A percentile compares a stretch with the other conserved stretches of the same genome.
Conservation (phyloP, 2,888 invertebrate species). For the Mythimna lalbum region DNA sequence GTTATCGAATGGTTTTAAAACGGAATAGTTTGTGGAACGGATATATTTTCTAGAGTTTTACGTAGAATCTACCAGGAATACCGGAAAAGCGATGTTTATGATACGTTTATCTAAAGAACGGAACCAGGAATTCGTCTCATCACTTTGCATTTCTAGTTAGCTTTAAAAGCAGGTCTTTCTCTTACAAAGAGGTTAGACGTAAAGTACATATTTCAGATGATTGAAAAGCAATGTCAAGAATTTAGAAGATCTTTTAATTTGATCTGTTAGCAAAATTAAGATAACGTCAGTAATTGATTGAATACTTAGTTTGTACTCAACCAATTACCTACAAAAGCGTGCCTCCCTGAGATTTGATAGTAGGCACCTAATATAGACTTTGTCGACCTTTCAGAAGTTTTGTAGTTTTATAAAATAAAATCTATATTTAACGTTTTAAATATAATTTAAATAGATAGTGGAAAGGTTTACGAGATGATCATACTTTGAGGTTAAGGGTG, state of each 20-base stretch:
- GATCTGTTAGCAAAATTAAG: background rate
- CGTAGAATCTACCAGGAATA: background rate
- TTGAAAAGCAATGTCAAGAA: background rate
- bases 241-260: background rate
- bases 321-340: background rate
- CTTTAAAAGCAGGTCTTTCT: background rate
- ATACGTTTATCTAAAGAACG: background rate
- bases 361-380: no score
- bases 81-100: constrained; percentile 14
- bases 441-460: background rate
- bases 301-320: background rate
- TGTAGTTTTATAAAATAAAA: background rate
- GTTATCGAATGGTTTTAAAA: constrained; percentile 32
- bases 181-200: background rate
- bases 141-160: constrained; percentile 1
- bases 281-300: no score
- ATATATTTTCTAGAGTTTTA: constrained; percentile 16
- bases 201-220: background rate
- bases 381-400: background rate
- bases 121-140: background rate
- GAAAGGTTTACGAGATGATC: no score
- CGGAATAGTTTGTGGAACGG: constrained; percentile 15
- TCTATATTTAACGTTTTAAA: background rate
- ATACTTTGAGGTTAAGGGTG: no score
- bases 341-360: background rate